Conservation (phyloP, 2,888 invertebrate genomes). For the Dynastes maya region DNA sequence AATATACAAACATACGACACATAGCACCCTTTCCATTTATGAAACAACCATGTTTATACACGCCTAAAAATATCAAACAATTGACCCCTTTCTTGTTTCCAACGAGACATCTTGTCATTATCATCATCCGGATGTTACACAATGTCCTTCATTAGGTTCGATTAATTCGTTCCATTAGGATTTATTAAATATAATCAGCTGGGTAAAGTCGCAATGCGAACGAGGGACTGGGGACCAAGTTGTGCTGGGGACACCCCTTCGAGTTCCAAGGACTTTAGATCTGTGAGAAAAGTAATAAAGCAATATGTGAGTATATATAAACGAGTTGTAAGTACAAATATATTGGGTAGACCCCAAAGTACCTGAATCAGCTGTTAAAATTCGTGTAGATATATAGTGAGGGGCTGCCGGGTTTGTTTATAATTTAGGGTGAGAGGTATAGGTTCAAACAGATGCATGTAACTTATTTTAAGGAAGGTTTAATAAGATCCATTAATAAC, state of each 20-base stretch:
- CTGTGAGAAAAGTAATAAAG: constrained; percentile 1
- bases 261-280: background rate
- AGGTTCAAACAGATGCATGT: no score
- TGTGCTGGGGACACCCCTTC: background rate
- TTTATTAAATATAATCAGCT: constrained; percentile 9
- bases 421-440: background rate
- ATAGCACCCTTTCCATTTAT: no score
- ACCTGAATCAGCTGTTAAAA: background rate
- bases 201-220: background rate
- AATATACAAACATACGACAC: no score
- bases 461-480: no score
- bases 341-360: background rate
- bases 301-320: background rate
- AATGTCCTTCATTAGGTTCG: constrained; percentile 1
- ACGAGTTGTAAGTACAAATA: background rate
- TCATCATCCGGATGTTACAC: background rate
- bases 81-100: no score
- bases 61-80: no score
- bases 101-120: background rate
- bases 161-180: background rate
- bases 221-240: background rate
- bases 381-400: constrained; percentile 2
- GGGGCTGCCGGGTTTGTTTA: background rate
- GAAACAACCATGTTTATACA: no score
- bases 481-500: no score